These are phyloP conservation scores for Acanthurus tractus DNA, from an alignment of 2,797 vertebrate species.

Conservation along the genomic window DNA sequence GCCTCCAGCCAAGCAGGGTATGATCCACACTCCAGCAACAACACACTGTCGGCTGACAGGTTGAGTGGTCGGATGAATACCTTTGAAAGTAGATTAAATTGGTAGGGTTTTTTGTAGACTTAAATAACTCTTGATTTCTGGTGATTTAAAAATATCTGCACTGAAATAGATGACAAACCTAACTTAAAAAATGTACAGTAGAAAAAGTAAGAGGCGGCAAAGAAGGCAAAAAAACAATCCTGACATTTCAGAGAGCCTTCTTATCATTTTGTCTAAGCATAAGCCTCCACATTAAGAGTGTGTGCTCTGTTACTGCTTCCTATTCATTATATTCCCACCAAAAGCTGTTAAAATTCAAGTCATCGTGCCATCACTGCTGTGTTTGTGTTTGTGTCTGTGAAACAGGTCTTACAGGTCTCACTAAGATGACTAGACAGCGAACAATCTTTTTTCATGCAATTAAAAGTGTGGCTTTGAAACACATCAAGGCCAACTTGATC, in stretches of 20 bases:
- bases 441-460: constrained; percentile 21
- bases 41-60: constrained; percentile 20
- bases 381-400: not conserved
- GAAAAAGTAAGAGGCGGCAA: not conserved
- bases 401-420: not conserved
- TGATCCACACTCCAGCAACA: constrained; percentile 35
- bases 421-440: constrained; percentile 7
- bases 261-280: not conserved
- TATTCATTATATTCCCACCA: constrained; percentile 4
- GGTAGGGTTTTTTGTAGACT: not conserved
- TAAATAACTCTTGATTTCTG: constrained; percentile 3
- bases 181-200: not conserved
- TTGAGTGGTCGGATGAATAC: constrained; percentile 29
- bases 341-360: constrained; percentile 29
- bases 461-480: constrained; percentile 19
- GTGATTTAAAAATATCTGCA: constrained; percentile 7
- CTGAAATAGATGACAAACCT: constrained; percentile 7
- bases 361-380: not conserved
- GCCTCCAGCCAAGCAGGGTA: constrained; percentile 18
- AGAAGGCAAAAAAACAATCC: not conserved
- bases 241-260: constrained; percentile 7
- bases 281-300: not conserved
- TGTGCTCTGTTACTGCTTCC: not conserved
- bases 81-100: constrained; percentile 22
- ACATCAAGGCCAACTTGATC: constrained; percentile 15